A percentile compares a stretch with the other conserved stretches of the same genome.
Evolutionary conservation across 2,888 invertebrate species (phyloP).

Genomic region (Biston betularia): DNA sequence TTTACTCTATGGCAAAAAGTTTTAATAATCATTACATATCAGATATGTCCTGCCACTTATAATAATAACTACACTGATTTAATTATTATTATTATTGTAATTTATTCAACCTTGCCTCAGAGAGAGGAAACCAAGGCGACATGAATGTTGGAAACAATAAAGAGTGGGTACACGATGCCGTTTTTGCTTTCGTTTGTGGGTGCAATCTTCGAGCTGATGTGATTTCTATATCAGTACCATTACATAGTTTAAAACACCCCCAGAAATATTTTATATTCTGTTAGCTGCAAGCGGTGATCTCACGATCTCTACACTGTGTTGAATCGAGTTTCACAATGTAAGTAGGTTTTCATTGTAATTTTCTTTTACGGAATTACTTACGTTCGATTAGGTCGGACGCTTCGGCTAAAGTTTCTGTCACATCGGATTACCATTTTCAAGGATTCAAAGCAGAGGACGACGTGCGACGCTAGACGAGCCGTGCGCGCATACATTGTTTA

Average conservation of each 20-base stretch:
- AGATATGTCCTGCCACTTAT: not conserved
- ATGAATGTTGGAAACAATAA: conserved; percentile 56
- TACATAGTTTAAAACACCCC: not conserved
- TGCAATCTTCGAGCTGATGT: conserved; percentile 23
- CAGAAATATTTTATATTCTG: not conserved
- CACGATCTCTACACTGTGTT: too few species aligned
- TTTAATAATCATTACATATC: not conserved
- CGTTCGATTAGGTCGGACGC: too few species aligned
- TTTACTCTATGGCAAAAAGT: not conserved
- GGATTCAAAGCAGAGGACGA: too few species aligned
- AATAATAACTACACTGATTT: conserved; percentile 7
- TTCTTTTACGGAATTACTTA: too few species aligned
- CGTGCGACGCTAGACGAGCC: too few species aligned
- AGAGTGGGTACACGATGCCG: conserved; percentile 56
- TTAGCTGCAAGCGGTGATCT: too few species aligned
- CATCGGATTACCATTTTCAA: too few species aligned
- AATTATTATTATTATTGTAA: conserved; percentile 45
- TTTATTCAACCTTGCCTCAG: conserved; percentile 55
- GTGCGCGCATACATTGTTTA: too few species aligned
- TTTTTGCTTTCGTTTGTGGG: conserved; percentile 38
- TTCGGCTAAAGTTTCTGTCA: too few species aligned
- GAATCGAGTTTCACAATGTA: too few species aligned
- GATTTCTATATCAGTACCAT: conserved; percentile 31
- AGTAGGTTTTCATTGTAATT: too few species aligned
- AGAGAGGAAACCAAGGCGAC: conserved; percentile 64